phyloP scores from a whole-genome alignment of 1,140 invertebrate species.

The Pachypeltis micranthus region DNA sequence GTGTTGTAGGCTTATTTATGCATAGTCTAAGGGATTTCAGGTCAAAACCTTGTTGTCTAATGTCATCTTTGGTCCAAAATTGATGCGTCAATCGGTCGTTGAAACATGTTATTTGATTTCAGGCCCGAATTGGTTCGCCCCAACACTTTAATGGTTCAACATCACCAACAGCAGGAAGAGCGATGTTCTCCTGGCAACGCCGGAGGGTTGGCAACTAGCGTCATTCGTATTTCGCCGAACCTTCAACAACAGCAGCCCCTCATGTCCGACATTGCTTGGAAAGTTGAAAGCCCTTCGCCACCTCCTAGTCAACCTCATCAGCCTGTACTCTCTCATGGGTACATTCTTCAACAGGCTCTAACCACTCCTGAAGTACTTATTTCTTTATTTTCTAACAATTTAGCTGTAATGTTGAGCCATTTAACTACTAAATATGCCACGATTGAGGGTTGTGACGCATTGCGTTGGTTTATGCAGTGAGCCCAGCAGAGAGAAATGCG shows the following conservation, averaged over 20 bases:
- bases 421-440: too few relatives aligned
- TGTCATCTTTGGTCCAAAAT: too few relatives aligned
- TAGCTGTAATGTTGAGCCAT: background rate
- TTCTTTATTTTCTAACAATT: background rate
- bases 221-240: slow-evolving; percentile 66
- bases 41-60: too few relatives aligned
- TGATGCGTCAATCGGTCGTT: too few relatives aligned
- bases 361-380: slow-evolving; percentile 24
- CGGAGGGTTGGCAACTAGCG: slow-evolving; percentile 46
- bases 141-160: slow-evolving; percentile 25
- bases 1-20: too few relatives aligned
- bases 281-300: slow-evolving; percentile 34
- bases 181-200: slow-evolving; percentile 9
- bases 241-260: slow-evolving; percentile 27
- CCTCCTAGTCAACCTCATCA: slow-evolving; percentile 23
- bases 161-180: background rate
- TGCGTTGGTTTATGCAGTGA: too few relatives aligned
- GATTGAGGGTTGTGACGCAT: too few relatives aligned
- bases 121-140: slow-evolving; percentile 47
- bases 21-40: too few relatives aligned
- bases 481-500: too few relatives aligned
- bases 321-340: slow-evolving; percentile 16
- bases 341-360: slow-evolving; percentile 36
- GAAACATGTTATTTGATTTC: too few relatives aligned
- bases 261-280: slow-evolving; percentile 33